Conservation (phyloP, 1,140 invertebrate species). For the Oryzaephilus surinamensis region DNA sequence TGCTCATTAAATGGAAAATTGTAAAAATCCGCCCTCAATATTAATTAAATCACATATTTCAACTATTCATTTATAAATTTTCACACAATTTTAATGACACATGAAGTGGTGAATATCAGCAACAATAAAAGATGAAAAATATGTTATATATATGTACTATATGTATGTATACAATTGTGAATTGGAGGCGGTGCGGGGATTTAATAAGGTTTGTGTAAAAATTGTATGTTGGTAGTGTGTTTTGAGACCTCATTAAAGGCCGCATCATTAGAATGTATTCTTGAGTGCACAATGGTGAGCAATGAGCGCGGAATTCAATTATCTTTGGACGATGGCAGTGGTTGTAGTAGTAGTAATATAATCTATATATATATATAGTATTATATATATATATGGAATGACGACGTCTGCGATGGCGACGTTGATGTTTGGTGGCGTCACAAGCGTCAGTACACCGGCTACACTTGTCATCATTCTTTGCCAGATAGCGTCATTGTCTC, state of each 20-base stretch:
- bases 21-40: too few species aligned
- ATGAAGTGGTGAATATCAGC: too few species aligned
- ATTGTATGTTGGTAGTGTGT: too few species aligned
- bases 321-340: constrained; percentile 10
- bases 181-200: too few species aligned
- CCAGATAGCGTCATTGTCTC: constrained; percentile 33
- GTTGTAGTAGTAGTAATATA: neutral
- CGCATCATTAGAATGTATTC: constrained; percentile 25
- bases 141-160: too few species aligned
- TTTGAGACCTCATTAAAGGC: constrained; percentile 19
- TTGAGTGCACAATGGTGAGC: constrained; percentile 19
- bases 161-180: too few species aligned
- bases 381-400: neutral
- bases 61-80: too few species aligned
- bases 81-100: too few species aligned
- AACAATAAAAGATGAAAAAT: too few species aligned
- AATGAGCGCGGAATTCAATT: constrained; percentile 26
- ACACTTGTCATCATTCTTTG: constrained; percentile 29
- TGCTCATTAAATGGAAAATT: too few species aligned
- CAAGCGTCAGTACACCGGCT: constrained; percentile 10
- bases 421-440: constrained; percentile 10
- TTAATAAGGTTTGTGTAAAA: too few species aligned
- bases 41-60: too few species aligned
- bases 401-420: constrained; percentile 1
- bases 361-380: neutral